Evolutionary conservation across 2,888 invertebrate genomes (phyloP), one percentile per base, ranked within the genome.

Genomic region (Plutella xylostella): DNA sequence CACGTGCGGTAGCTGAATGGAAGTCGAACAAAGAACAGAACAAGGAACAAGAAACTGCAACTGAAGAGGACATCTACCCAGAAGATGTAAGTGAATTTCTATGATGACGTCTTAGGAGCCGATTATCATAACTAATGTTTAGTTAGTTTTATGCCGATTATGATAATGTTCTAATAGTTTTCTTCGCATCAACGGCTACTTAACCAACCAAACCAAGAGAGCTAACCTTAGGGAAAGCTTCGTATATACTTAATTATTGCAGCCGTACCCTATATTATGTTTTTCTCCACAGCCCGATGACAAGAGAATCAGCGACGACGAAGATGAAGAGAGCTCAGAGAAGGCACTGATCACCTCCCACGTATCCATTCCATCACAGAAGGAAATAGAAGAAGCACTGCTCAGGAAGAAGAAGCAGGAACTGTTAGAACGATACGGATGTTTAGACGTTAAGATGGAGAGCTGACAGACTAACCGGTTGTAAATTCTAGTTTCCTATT

Each of bases 341-440:
- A 25, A 25, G 12, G 31, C 21, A 7, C n/a, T 19, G 19, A 15
- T 41, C 11, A 45, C 40, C n/a, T 44, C 44, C 17, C 19, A 35
- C 35, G 19, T 35, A 17, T 14, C 35, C 1, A 17, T 35, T 7
- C 98, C 98, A 0, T 92, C 94, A 12, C 97, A 98, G 71, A 91
- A 92, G 71, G 96, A 98, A 69, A 92, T 98, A 51, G 97, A 97
- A 66, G 93, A 93, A 60, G 97, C 97, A 0, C 80, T 99, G 45
- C 83, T 99, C 1, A 87, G 89, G 52, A 89, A 94, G 61, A 94
- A 96, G 72, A 99, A 99, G 72, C 92, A 92, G 68, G 97, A 98
- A 71, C 82, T 99, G 34, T 68, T 98, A 48, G 92, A 92, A 56
- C 92, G 91, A 73, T 97, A 95, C 71, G 91, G 86, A 1, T 87